Evolutionary conservation across 1,140 invertebrate species (phyloP).

Genomic region (Temnothorax longispinosus): DNA sequence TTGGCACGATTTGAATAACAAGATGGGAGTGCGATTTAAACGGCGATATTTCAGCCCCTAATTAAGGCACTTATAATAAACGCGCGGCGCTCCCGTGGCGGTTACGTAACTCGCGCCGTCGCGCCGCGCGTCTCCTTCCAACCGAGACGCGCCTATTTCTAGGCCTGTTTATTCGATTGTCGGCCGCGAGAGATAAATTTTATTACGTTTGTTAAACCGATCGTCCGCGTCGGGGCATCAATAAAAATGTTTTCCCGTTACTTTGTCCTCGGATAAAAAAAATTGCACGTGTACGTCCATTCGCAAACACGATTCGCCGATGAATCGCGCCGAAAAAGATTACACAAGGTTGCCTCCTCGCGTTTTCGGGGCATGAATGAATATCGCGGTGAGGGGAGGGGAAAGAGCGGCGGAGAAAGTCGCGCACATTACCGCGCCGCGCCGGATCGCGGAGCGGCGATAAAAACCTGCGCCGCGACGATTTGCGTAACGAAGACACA

Average conservation of each 20-base stretch:
- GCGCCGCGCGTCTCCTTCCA: neutral
- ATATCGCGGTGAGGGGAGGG: neutral
- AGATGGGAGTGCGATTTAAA: constrained; percentile 51
- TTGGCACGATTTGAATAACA: constrained; percentile 59
- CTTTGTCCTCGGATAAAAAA: neutral
- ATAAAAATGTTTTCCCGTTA: neutral
- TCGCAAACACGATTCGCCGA: no score
- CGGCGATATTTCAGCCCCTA: constrained; percentile 41
- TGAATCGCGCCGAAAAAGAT: neutral
- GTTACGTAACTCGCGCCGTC: constrained; percentile 35
- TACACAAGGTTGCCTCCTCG: neutral
- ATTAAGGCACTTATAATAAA: constrained; percentile 53
- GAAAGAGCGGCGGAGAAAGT: constrained; percentile 48
- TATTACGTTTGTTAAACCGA: constrained; percentile 13
- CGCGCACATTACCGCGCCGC: neutral
- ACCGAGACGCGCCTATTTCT: constrained; percentile 48
- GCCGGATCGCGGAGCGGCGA: neutral
- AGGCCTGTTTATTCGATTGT: constrained; percentile 38
- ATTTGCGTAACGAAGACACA: constrained; percentile 66
- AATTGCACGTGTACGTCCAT: neutral
- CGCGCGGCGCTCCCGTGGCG: constrained; percentile 35
- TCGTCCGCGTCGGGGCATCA: neutral
- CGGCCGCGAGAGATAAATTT: constrained; percentile 19
- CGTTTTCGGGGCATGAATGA: constrained; percentile 21
- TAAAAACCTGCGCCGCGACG: constrained; percentile 47